Percentiles rank a stretch among this genome's conserved stretches.
These are phyloP conservation scores for Latheticus oryzae DNA, from an alignment of 2,888 invertebrate species.

Conservation along the genomic window DNA sequence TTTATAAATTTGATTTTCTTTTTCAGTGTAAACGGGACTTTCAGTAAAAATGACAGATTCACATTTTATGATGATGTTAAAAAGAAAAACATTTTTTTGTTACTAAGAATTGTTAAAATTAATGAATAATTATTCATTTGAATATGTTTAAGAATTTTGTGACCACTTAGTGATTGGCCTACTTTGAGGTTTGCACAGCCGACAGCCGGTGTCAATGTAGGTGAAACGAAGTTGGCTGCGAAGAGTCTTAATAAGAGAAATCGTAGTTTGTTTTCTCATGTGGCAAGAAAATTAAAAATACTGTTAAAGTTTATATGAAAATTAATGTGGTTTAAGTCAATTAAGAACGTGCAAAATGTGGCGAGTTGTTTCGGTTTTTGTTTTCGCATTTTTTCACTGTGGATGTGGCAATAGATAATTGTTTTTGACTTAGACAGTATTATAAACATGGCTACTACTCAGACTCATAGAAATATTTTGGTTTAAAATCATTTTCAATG, in stretches of 20 bases:
- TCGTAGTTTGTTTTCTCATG: conserved; percentile 37
- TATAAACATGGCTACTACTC: conserved; percentile 65
- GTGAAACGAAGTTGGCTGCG: conserved; percentile 45
- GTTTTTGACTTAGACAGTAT: conserved; percentile 55
- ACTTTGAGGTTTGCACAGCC: conserved; percentile 41
- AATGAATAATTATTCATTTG: no score
- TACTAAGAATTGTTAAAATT: background rate
- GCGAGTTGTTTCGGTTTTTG: conserved; percentile 19
- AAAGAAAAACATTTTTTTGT: conserved; percentile 10
- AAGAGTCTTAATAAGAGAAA: conserved; percentile 46
- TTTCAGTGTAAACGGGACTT: conserved; percentile 4
- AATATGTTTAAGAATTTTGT: no score
- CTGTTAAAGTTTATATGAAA: conserved; percentile 8
- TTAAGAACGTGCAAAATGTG: conserved; percentile 22
- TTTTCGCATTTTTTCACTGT: conserved; percentile 39
- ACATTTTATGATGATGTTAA: background rate
- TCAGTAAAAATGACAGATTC: conserved; percentile 3
- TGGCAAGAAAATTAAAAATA: conserved; percentile 19
- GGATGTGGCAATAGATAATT: conserved; percentile 52
- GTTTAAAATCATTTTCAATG: conserved; percentile 47
- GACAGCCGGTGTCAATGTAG: conserved; percentile 44
- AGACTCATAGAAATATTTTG: conserved; percentile 47
- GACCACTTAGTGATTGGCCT: conserved; percentile 39
- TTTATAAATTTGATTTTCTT: background rate
- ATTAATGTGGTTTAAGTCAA: no score